Evolutionary conservation across 1,140 invertebrate genomes (phyloP).

Genomic region (Cheumatopsyche charites): DNA sequence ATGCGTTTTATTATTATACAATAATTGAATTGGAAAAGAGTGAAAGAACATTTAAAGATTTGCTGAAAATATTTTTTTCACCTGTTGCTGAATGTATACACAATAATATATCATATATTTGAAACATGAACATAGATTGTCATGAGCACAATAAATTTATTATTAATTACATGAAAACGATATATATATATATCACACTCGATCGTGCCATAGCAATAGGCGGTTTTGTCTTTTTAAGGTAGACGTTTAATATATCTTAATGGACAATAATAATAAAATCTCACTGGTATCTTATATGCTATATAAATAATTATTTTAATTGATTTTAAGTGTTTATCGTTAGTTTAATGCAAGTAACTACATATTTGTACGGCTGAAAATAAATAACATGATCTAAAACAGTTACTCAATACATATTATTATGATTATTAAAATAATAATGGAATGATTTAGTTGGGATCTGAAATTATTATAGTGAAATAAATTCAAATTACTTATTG

Average conservation of each 20-base stretch:
- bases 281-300: conserved; percentile 7
- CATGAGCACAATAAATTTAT: conserved; percentile 14
- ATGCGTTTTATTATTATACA: too few relatives aligned
- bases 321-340: not conserved
- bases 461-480: too few relatives aligned
- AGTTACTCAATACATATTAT: too few relatives aligned
- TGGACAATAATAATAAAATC: conserved; percentile 18
- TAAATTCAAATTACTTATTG: too few relatives aligned
- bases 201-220: not conserved
- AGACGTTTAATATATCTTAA: not conserved
- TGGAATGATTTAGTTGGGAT: too few relatives aligned
- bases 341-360: too few relatives aligned
- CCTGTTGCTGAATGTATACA: not conserved
- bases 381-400: too few relatives aligned
- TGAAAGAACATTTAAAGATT: too few relatives aligned
- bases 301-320: conserved; percentile 8
- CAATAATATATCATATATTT: not conserved
- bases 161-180: conserved; percentile 5
- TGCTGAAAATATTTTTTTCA: too few relatives aligned
- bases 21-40: too few relatives aligned
- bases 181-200: not conserved
- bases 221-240: not conserved
- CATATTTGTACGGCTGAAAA: too few relatives aligned
- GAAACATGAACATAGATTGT: conserved; percentile 21
- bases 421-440: too few relatives aligned